Evolutionary conservation across 2,888 invertebrate species (phyloP).

Genomic region (Tetrapedia diversipes): DNA sequence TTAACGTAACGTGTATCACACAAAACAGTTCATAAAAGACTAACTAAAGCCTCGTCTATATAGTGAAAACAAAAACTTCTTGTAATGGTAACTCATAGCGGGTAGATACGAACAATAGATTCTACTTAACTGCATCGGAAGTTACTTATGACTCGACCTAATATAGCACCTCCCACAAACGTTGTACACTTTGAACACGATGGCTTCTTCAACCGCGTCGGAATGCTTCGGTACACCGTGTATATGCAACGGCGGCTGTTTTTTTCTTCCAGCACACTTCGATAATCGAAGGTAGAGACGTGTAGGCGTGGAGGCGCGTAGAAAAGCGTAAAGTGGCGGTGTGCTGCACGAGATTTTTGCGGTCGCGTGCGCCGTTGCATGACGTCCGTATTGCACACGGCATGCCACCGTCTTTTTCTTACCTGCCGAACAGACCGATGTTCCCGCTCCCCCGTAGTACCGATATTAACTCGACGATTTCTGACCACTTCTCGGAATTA

Average conservation of each 20-base stretch:
- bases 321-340: constrained; percentile 50
- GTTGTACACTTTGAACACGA: too few relatives aligned
- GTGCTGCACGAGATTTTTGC: constrained; percentile 69
- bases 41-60: too few relatives aligned
- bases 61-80: too few relatives aligned
- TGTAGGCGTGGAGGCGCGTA: constrained; percentile 40
- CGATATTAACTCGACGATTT: constrained; percentile 69
- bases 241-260: constrained; percentile 11
- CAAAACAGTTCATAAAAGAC: too few relatives aligned
- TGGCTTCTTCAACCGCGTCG: neutral
- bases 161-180: too few relatives aligned
- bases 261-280: constrained; percentile 34
- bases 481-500: constrained; percentile 65
- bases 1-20: too few relatives aligned
- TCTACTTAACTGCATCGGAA: too few relatives aligned
- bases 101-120: too few relatives aligned
- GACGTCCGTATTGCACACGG: constrained; percentile 72
- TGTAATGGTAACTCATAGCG: too few relatives aligned
- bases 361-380: constrained; percentile 74
- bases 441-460: constrained; percentile 49
- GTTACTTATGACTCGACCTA: too few relatives aligned
- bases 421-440: constrained; percentile 70
- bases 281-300: constrained; percentile 18
- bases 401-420: constrained; percentile 69
- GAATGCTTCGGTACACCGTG: neutral